Base-by-base conservation (phyloP, 2,113 vertebrate genomes). In the Vidua chalybeata region DNA sequence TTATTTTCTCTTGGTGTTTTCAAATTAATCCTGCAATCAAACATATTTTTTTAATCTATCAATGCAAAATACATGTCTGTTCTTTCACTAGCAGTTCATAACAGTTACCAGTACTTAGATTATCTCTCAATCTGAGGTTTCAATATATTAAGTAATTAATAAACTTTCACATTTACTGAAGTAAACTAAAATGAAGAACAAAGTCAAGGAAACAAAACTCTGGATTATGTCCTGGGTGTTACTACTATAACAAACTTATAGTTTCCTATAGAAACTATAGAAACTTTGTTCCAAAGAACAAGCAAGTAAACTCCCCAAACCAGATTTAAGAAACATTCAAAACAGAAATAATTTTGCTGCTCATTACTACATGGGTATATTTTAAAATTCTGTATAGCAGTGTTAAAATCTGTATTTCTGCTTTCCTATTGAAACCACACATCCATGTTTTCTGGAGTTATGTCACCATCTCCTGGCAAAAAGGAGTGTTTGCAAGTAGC, bases 381-480 rank as follows among this genome's bases (percentile, higher is more conserved):
- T 45, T 67, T 28, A 52, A 62, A 58, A 23, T 15, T 49, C 30
- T 71, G 5, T n/a, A 4, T 9, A 62, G 5, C 0, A 0, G 0
- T 18, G 15, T 61, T 75, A 69, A 76, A 62, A 37, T 2, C 3
- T 5, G 2, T 15, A 15, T 10, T 6, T 33, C 8, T 22, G 4
- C 7, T 77, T 63, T 56, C 13, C 6, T 28, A 7, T 6, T 33
- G 19, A 28, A 23, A 43, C 4, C 11, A 28, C 9, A 20, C 8
- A 58, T 10, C 2, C 11, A 7, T 0, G 0, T 62, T 96, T 94
- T 74, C 35, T 91, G 62, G 72, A n/a, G 35, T 59, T 92, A 39
- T 20, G 28, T 27, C 83, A 49, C 95, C 95, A 97, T 88, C 96
- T 96, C 2, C n/a, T 93, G 96, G 75, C 56, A 24, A 45, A 7